Evolutionary conservation across 1,140 invertebrate species (phyloP), one percentile per base, ranked within the genome.

Genomic region (Brachionus manjavacas): DNA sequence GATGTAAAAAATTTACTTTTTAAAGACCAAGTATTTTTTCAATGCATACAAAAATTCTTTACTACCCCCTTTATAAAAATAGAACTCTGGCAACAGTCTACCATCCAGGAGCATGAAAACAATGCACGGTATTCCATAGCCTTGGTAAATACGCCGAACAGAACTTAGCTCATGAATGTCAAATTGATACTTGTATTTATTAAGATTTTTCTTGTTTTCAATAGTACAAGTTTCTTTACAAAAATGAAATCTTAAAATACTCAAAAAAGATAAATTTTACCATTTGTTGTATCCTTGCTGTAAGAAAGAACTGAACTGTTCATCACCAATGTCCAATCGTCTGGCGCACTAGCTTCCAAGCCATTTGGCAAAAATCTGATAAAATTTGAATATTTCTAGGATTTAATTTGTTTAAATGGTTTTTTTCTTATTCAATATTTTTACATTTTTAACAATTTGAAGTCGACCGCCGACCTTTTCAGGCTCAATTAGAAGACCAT

Each of bases 21-120:
- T 89, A 35, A 91, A 89, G 41, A 85, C 86, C n/a, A 91, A 84
- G 85, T 88, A 90, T 81, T 88, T 88, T 84, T 89, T 88, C 23
- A 91, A 84, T 43, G 89, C 88, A 83, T 91, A 91, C 8, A 95
- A 90, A 87, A 96, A 93, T 84, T 92, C 92, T 86, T 94, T 93
- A 7, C 94, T 94, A 85, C 95, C 95, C 9, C 93, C 94, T 86
- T 94, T 92, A 88, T 95, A 94, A 89, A 96, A 96, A 86, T 95
- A 93, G 86, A 94, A 93, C 14, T 93, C 93, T 85, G 93, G 93
- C 85, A 94, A 93, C 84, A 92, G 92, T 0, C 93, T 92, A 11
- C 93, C 93, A 87, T 94, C 93, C 86, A 93, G 89, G 14, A 89
- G 86, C 28, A 90, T 88, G 84, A 90, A 91, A 46, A 90, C 89